These are phyloP conservation scores for Vimba vimba DNA, from an alignment of 2,113 vertebrate species.

Conservation along the genomic window DNA sequence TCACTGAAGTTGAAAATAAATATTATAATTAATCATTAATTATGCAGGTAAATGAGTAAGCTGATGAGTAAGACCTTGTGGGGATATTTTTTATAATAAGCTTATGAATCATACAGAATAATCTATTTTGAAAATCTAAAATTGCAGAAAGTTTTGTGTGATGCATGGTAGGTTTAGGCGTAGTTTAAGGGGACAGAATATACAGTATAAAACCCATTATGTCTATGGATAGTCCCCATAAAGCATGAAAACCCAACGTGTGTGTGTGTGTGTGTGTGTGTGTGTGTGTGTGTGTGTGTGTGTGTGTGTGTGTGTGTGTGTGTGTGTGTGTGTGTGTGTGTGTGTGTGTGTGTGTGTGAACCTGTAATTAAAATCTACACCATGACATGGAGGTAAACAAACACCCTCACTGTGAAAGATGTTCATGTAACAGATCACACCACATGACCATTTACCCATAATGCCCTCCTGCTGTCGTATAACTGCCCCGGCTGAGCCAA, in stretches of 20 bases:
- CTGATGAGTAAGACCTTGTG: not conserved
- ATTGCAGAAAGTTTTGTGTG: no score
- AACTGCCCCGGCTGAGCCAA: slow-evolving; percentile 12
- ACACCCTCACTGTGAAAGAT: slow-evolving; percentile 2
- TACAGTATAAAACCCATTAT: no score
- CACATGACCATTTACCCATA: slow-evolving; percentile 39
- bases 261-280: no score
- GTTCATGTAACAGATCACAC: not conserved
- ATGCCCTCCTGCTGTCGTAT: slow-evolving; percentile 29
- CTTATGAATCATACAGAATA: no score
- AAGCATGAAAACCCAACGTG: not conserved
- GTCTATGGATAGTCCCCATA: not conserved
- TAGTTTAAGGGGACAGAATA: no score
- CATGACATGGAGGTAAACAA: slow-evolving; percentile 6
- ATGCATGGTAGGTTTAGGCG: no score
- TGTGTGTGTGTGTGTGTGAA: no score
- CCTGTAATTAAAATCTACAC: not conserved
- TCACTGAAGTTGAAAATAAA: not conserved
- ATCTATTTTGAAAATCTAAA: no score
- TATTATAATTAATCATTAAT: not conserved
- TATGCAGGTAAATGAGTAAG: not conserved
- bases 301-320: no score
- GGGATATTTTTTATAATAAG: no score
- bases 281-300: no score
- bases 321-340: no score